Conservation (phyloP, 2,797 vertebrate genomes). For the Sylvia borin region DNA sequence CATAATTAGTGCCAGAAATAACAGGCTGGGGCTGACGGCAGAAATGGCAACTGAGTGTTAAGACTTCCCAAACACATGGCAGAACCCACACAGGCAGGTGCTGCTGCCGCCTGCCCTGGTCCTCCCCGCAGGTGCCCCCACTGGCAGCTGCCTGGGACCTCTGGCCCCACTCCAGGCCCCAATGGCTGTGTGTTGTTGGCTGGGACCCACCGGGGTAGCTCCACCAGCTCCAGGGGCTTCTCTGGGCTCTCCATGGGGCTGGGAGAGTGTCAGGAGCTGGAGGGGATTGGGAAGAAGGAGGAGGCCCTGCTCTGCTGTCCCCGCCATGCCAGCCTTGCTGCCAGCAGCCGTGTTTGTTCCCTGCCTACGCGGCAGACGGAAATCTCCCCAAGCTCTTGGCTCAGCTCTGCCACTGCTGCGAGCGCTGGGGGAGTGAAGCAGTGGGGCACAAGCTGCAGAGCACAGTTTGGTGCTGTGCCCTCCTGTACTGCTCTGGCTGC, state of each 20-base stretch:
- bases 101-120: neutral
- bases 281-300: neutral
- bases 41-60: slow-evolving; percentile 36
- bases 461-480: neutral
- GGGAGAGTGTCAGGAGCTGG: neutral
- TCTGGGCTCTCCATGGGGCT: neutral
- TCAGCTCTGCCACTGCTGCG: neutral
- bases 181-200: accelerated
- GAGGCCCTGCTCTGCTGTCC: neutral
- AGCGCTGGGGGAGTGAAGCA: neutral
- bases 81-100: slow-evolving; percentile 53
- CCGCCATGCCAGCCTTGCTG: neutral
- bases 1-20: slow-evolving; percentile 66
- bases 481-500: neutral
- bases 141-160: neutral
- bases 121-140: neutral
- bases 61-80: slow-evolving; percentile 25
- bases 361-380: neutral
- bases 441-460: neutral
- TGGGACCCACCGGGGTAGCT: too few species aligned
- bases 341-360: slow-evolving; percentile 9
- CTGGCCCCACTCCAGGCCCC: accelerated
- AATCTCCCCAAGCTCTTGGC: neutral
- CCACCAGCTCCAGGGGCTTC: neutral
- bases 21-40: slow-evolving; percentile 39